Evolutionary conservation across 2,797 vertebrate genomes (phyloP), one percentile per base, ranked within the genome.

Genomic region (Sandelia bainsii): DNA sequence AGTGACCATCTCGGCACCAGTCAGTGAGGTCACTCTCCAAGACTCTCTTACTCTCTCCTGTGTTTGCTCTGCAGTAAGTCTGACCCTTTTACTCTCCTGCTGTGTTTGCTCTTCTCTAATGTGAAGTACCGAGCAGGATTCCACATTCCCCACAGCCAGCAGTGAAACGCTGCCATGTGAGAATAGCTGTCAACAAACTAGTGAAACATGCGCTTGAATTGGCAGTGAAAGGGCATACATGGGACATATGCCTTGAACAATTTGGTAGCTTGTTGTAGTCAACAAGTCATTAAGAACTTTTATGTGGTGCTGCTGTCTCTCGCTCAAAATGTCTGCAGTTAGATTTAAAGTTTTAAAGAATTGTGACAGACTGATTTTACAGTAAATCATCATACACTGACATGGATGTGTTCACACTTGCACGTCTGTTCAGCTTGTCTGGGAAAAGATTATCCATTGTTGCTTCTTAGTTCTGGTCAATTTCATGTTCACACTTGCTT

Each of bases 91-190:
- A 69, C 74, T 10, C 79, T 81, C 80, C 79, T 80, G 69, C 59
- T 75, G 69, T 87, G 82, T 89, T 91, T 88, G 82, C 85, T 76
- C 62, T 89, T 69, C 70, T 84, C 82, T 81, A 81, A 79, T 84
- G 86, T 83, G 71, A 92, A 87, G 86, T 79, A 73, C 78, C 32
- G 51, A 76, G 71, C 79, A 53, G 80, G 87, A 92, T 90, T 93
- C 83, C 89, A 87, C 92, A 91, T 75, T 86, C 68, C 75, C 83
- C 59, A 77, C 53, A 42, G 83, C 86, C 87, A 83, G 88, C 62
- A 48, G 60, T 60, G 25, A 80, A 77, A 58, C 27, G 17, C 65
- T 19, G 51, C 44, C 62, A 71, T 69, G 80, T 65, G 57, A 58
- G 80, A 79, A 78, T 72, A 68, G 64, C 39, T 60, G 49, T 79